Evolutionary conservation across 2,797 vertebrate genomes (phyloP).

Genomic region (Momotus momota): DNA sequence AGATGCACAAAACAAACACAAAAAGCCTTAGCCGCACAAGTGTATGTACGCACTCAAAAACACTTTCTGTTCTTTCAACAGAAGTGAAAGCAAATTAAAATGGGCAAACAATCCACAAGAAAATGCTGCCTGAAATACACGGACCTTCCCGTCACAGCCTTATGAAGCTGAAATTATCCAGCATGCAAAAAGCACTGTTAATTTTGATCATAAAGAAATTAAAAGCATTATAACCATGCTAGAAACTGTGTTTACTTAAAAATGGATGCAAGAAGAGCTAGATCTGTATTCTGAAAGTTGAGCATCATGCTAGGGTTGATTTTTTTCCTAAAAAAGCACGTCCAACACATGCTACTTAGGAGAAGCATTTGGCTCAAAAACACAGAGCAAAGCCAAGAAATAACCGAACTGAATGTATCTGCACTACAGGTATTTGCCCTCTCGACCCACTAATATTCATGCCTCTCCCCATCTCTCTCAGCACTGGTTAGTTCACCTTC

Average conservation of each 20-base stretch:
- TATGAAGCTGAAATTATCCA: conserved; percentile 58
- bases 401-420: conserved; percentile 39
- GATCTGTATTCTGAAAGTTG: conserved; percentile 46
- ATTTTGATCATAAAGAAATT: conserved; percentile 63
- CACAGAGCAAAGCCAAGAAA: conserved; percentile 74
- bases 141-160: conserved; percentile 38
- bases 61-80: conserved; percentile 42
- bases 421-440: conserved; percentile 32
- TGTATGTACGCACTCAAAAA: neutral
- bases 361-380: conserved; percentile 73
- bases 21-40: conserved; percentile 45
- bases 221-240: conserved; percentile 76
- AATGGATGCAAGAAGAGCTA: conserved; percentile 59
- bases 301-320: conserved; percentile 66
- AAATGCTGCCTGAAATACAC: conserved; percentile 55
- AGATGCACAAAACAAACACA: conserved; percentile 52
- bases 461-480: conserved; percentile 78
- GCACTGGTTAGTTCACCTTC: conserved; percentile 76
- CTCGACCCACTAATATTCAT: conserved; percentile 68
- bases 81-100: conserved; percentile 68
- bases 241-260: conserved; percentile 17
- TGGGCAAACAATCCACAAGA: conserved; percentile 42
- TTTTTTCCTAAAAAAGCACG: conserved; percentile 26
- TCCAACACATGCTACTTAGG: conserved; percentile 57
- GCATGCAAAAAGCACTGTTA: conserved; percentile 80